Evolutionary conservation across 1,140 invertebrate genomes (phyloP), one percentile per base, ranked within the genome.

Genomic region (Drosophila elegans): DNA sequence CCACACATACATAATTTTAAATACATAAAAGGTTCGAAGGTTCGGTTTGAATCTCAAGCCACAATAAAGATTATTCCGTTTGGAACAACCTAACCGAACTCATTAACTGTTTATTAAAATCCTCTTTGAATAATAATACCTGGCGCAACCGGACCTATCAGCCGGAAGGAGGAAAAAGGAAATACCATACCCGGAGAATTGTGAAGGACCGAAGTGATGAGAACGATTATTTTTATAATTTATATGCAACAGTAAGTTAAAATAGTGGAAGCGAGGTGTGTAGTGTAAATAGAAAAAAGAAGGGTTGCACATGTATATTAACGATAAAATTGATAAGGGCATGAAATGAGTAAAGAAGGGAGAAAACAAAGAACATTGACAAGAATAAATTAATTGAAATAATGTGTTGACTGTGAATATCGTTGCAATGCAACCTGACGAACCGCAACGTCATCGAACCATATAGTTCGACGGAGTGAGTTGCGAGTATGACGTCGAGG

Each of bases 361-460:
- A 49, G n/a, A 16, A 1, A 49, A 46, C 44, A 49, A 49, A 45
- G 16, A 45, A 25, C 16, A 21, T 45, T 45, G 16, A 16, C 46
- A 49, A 49, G 12, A 49, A 49, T 27, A 49, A 49, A 32, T 29
- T 49, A 29, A 49, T 5, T 49, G 4, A 49, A 49, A 27, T 49
- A 27, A 49, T 49, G 46, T 49, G 46, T 49, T 49, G 46, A 49
- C 46, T 49, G 29, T 32, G 5, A 32, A 32, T 32, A 4, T 32
- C 29, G 29, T 32, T 32, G 29, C 3, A 5, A 32, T 6, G 29
- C 29, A 32, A 32, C 29, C 29, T 32, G 46, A 11, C 21, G 25
- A 49, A 25, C 25, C n/a, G 46, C 46, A 49, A 49, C 46, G 27
- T 25, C 44, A 46, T 46, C 44, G 44, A 46, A 46, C 44, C 44